Percentiles rank a stretch among this genome's conserved stretches.
phyloP scores from a whole-genome alignment of 1,140 invertebrate species.

The Scaptomyza hsui region DNA sequence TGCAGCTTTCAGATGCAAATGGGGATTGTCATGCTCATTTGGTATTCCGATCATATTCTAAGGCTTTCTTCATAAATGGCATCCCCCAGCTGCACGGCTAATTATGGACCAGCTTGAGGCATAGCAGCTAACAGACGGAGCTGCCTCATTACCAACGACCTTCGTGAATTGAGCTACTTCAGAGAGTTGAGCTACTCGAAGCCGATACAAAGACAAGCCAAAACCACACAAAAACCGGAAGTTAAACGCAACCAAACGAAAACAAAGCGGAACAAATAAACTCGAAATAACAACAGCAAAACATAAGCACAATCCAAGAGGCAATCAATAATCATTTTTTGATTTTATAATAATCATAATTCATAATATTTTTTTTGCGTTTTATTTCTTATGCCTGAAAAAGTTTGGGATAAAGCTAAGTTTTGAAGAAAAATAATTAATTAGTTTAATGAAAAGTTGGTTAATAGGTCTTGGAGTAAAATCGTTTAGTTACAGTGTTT shows the following conservation, averaged over 20 bases:
- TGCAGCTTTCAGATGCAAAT: constrained; percentile 46
- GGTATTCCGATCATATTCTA: constrained; percentile 47
- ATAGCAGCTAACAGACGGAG: constrained; percentile 24
- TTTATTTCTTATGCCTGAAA: not conserved
- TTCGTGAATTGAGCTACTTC: constrained; percentile 61
- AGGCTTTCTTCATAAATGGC: constrained; percentile 53
- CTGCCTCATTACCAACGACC: constrained; percentile 45
- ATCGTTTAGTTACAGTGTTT: no score
- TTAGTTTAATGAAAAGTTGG: not conserved
- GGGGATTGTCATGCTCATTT: constrained; percentile 40
- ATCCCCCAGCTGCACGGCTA: constrained; percentile 60
- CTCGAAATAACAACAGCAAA: constrained; percentile 32
- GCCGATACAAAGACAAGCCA: constrained; percentile 56
- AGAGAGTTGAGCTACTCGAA: constrained; percentile 54
- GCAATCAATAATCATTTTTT: constrained; percentile 59
- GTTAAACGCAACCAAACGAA: constrained; percentile 17
- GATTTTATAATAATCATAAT: constrained; percentile 7
- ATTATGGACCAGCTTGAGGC: constrained; percentile 71
- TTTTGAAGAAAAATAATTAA: not conserved
- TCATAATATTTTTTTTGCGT: not conserved
- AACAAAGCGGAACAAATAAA: constrained; percentile 39
- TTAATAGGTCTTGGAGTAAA: no score
- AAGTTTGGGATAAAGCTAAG: not conserved
- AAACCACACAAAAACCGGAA: constrained; percentile 60
- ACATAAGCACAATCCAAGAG: constrained; percentile 38